Evolutionary conservation across 2,113 vertebrate species (phyloP).

Genomic region (Microtus richardsoni): DNA sequence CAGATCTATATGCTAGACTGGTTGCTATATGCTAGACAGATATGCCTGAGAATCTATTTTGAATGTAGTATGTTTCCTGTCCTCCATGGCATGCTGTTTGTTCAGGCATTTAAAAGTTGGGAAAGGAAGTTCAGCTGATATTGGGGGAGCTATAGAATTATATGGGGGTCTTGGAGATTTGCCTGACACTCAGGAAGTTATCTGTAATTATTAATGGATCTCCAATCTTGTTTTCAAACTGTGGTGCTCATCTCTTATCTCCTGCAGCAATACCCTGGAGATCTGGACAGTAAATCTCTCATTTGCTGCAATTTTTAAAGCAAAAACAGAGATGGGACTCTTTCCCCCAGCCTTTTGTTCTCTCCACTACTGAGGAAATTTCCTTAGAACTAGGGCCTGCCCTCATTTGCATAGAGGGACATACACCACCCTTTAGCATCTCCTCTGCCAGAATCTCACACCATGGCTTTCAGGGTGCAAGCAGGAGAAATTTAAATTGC

Average conservation of each 20-base stretch:
- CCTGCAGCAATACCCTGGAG: neutral
- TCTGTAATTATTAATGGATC: neutral
- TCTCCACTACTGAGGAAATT: neutral
- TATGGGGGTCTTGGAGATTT: neutral
- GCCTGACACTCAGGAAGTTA: neutral
- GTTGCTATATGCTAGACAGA: neutral
- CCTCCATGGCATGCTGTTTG: neutral
- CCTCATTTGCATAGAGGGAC: neutral
- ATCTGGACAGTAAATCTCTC: neutral
- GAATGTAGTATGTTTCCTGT: neutral
- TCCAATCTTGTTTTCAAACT: neutral
- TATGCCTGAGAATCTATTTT: neutral
- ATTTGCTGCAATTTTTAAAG: neutral
- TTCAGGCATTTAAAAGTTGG: neutral
- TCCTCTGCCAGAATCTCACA: slow-evolving; percentile 16
- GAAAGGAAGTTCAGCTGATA: neutral
- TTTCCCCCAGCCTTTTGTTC: neutral
- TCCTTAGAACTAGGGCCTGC: neutral
- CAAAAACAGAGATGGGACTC: neutral
- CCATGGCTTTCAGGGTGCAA: neutral
- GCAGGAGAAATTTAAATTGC: neutral
- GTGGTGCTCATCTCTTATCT: neutral
- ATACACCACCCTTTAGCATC: neutral
- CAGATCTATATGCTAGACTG: neutral
- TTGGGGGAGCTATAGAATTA: neutral